phyloP scores from a whole-genome alignment of 2,797 vertebrate genomes.

The Avahi laniger region DNA sequence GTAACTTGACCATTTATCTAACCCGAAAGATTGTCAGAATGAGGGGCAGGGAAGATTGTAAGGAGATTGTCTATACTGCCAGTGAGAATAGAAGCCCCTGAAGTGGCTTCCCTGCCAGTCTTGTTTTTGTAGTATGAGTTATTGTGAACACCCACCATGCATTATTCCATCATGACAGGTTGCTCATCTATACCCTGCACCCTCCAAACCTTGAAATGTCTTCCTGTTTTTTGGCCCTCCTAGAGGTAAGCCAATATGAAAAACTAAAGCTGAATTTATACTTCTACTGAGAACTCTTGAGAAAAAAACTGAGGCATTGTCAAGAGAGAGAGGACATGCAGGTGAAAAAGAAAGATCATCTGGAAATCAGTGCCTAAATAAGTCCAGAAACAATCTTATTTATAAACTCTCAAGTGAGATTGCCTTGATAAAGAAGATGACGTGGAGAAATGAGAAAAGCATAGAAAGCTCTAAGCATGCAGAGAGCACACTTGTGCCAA shows the following conservation, averaged over 20 bases:
- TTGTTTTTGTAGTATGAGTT: not conserved
- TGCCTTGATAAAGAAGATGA: not conserved
- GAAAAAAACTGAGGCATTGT: not conserved
- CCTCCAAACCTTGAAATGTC: not conserved
- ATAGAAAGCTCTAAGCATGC: not conserved
- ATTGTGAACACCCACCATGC: too few relatives aligned
- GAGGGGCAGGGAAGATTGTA: not conserved
- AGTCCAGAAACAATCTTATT: not conserved
- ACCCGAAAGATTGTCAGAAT: not conserved
- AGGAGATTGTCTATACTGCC: not conserved
- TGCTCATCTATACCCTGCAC: too few relatives aligned
- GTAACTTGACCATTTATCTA: not conserved
- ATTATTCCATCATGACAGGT: not conserved
- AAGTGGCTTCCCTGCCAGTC: not conserved
- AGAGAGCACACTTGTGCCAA: too few relatives aligned
- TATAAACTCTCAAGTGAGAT: not conserved
- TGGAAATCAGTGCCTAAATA: not conserved
- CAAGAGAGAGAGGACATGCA: rapidly evolving
- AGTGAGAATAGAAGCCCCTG: not conserved
- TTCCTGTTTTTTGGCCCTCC: not conserved
- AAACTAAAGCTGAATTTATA: not conserved
- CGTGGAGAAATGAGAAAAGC: not conserved
- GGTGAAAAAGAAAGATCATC: not conserved
- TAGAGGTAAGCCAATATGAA: not conserved
- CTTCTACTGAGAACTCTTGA: not conserved